These are phyloP conservation scores for Cephonodes hylas DNA, from an alignment of 2,888 invertebrate genomes.

Conservation along the genomic window DNA sequence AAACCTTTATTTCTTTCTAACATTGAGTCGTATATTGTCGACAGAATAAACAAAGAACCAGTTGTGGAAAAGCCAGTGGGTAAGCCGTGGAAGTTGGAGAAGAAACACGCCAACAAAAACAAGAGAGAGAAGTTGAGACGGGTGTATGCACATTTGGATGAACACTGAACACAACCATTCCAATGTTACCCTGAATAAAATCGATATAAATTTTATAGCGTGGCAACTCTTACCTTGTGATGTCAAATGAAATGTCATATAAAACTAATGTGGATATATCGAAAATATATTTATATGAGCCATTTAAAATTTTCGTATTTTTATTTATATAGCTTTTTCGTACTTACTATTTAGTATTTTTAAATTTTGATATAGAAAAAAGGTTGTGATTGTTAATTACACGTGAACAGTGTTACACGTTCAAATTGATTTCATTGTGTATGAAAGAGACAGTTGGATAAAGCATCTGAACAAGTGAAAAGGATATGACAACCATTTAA, in stretches of 20 bases:
- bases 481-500: background rate
- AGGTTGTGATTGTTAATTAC: too few species aligned
- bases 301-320: too few species aligned
- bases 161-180: constrained; percentile 76
- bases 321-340: too few species aligned
- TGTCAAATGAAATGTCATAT: too few species aligned
- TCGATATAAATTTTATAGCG: background rate
- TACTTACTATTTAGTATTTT: too few species aligned
- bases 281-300: too few species aligned
- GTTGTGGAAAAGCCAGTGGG: constrained; percentile 43
- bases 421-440: background rate
- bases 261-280: too few species aligned
- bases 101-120: constrained; percentile 93
- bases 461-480: background rate
- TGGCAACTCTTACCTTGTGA: background rate
- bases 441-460: constrained; percentile 20
- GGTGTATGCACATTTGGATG: constrained; percentile 91
- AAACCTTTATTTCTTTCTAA: too few species aligned
- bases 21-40: too few species aligned
- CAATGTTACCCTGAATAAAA: background rate
- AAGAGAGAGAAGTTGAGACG: constrained; percentile 95
- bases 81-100: constrained; percentile 90
- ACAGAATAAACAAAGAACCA: constrained; percentile 38
- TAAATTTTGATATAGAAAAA: too few species aligned
- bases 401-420: background rate